Evolutionary conservation across 2,888 invertebrate species (phyloP).

Genomic region (Copidosoma aretas): DNA sequence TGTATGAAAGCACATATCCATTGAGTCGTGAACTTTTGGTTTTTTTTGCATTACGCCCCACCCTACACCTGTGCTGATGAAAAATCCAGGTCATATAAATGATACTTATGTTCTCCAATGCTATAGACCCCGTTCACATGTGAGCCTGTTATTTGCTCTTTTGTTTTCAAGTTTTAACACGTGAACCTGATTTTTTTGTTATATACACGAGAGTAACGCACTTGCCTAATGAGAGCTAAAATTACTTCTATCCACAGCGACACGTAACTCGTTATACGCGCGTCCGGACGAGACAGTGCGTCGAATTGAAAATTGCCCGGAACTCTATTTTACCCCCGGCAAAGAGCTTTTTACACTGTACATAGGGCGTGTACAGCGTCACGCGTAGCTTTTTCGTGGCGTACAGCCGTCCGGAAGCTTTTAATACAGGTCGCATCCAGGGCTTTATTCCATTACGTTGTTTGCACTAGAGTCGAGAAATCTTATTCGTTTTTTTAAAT

Average conservation of each 20-base stretch:
- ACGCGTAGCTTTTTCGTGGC: too few relatives aligned
- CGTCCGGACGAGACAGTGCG: conserved; percentile 37
- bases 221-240: conserved; percentile 19
- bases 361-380: neutral
- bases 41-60: neutral
- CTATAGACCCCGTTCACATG: too few relatives aligned
- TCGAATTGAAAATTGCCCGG: conserved; percentile 28
- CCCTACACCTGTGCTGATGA: neutral
- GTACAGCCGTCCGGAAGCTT: neutral
- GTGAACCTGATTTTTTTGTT: conserved; percentile 7
- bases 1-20: conserved; percentile 52
- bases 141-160: conserved; percentile 15
- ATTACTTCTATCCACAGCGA: conserved; percentile 21
- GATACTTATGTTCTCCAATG: conserved; percentile 43
- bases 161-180: neutral
- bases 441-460: conserved; percentile 16
- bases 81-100: conserved; percentile 58
- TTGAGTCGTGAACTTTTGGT: conserved; percentile 42
- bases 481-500: too few relatives aligned
- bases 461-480: neutral
- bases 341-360: neutral
- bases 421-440: conserved; percentile 1
- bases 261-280: neutral
- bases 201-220: too few relatives aligned
- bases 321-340: neutral